phyloP scores from a whole-genome alignment of 2,113 vertebrate genomes.

The Poeciliopsis prolifica region DNA sequence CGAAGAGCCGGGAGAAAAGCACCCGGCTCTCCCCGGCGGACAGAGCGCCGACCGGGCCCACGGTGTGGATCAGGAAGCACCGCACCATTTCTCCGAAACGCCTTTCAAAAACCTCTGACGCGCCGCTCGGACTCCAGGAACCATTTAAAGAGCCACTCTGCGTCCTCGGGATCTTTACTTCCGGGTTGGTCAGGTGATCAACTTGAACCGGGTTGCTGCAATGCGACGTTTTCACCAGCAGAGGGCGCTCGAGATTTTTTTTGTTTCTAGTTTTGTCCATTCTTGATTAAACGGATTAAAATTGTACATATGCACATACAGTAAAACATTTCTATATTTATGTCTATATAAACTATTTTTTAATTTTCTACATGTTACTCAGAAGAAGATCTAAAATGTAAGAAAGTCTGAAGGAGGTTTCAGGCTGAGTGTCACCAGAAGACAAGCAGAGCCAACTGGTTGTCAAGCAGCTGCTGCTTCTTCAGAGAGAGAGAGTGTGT shows the following conservation, averaged over 20 bases:
- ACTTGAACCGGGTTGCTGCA: not conserved
- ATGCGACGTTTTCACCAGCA: conserved; percentile 7
- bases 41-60: conserved; percentile 71
- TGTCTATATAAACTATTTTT: not conserved
- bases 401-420: too few species aligned
- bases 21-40: conserved; percentile 69
- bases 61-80: conserved; percentile 80
- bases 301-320: too few species aligned
- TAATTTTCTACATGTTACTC: not conserved
- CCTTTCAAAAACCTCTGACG: not conserved
- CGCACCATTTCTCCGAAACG: conserved; percentile 67
- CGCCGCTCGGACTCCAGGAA: not conserved
- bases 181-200: conserved; percentile 68
- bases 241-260: conserved; percentile 32
- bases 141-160: not conserved
- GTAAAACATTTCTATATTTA: not conserved
- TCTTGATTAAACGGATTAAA: too few species aligned
- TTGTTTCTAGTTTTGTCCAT: not conserved
- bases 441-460: conserved; percentile 64
- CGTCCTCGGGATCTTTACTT: conserved; percentile 32
- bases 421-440: conserved; percentile 8
- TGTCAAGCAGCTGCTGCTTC: conserved; percentile 69
- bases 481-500: conserved; percentile 9
- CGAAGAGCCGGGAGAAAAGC: conserved; percentile 77
- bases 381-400: too few species aligned